A percentile compares a stretch with the other conserved stretches of the same genome.
phyloP scores from a whole-genome alignment of 2,888 invertebrate genomes.

The Pollenia labialis region DNA sequence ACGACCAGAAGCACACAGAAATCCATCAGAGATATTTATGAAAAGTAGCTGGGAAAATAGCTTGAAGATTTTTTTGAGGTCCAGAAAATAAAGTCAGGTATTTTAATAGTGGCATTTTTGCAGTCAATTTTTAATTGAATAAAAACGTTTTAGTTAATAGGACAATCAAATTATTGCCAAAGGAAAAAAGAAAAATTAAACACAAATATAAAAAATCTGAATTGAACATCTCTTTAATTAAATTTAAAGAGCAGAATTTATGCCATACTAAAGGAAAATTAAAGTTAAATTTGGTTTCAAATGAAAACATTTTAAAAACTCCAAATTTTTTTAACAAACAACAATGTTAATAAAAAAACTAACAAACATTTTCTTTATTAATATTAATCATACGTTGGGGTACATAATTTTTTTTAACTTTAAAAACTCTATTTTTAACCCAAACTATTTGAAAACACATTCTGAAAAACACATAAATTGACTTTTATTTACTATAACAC shows the following conservation, averaged over 20 bases:
- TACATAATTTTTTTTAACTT: background rate
- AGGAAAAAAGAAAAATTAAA: constrained; percentile 3
- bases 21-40: constrained; percentile 60
- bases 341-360: background rate
- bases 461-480: too few relatives aligned
- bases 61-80: constrained; percentile 5
- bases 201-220: background rate
- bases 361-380: background rate
- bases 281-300: background rate
- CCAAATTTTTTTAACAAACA: background rate
- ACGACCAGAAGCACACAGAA: constrained; percentile 8
- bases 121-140: constrained; percentile 72
- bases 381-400: constrained; percentile 42
- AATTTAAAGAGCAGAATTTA: too few relatives aligned
- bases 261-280: too few relatives aligned
- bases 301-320: background rate
- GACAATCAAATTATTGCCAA: constrained; percentile 66
- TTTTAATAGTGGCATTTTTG: constrained; percentile 66
- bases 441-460: too few relatives aligned
- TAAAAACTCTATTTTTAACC: background rate
- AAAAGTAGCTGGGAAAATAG: constrained; percentile 58
- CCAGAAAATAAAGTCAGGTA: constrained; percentile 15
- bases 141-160: constrained; percentile 72
- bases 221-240: too few relatives aligned
- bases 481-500: too few relatives aligned